Evolutionary conservation across 92 coral and sea anemone genomes (phyloP).

Genomic region (Metridium senile): DNA sequence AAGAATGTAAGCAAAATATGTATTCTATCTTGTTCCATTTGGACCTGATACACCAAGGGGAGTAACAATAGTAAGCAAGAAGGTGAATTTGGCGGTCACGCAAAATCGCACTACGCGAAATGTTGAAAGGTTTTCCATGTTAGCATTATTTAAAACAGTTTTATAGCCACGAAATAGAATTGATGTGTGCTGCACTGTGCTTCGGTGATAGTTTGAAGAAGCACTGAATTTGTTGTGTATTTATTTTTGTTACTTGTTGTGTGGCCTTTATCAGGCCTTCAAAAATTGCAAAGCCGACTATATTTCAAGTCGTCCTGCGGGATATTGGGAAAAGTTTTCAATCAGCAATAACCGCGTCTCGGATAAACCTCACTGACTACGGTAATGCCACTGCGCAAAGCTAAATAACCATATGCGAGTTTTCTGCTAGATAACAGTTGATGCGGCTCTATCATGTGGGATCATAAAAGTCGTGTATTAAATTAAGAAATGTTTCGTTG

Average conservation of each 20-base stretch:
- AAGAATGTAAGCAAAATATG: neutral
- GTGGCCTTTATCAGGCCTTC: conserved; percentile 50
- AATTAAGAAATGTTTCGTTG: neutral
- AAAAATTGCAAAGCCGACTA: conserved; percentile 84
- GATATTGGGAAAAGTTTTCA: conserved; percentile 93
- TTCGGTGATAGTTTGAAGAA: too few species aligned
- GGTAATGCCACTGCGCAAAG: conserved; percentile 95
- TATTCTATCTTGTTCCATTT: conserved; percentile 10
- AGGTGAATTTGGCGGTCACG: conserved; percentile 9
- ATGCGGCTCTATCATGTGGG: conserved; percentile 10
- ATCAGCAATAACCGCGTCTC: conserved; percentile 83
- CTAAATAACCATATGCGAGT: neutral
- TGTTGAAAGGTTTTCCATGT: neutral
- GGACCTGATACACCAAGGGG: conserved; percentile 41
- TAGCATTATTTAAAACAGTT: neutral
- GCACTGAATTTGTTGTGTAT: neutral
- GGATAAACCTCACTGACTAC: conserved; percentile 80
- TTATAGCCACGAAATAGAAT: too few species aligned
- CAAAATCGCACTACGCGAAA: neutral
- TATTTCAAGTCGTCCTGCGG: conserved; percentile 87
- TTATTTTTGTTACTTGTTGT: neutral
- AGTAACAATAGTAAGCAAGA: conserved; percentile 1
- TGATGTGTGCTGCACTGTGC: too few species aligned
- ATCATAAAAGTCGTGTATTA: neutral
- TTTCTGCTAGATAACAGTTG: neutral